These are phyloP conservation scores for Triops longicaudatus DNA, from an alignment of 1,140 invertebrate genomes.

Conservation along the genomic window DNA sequence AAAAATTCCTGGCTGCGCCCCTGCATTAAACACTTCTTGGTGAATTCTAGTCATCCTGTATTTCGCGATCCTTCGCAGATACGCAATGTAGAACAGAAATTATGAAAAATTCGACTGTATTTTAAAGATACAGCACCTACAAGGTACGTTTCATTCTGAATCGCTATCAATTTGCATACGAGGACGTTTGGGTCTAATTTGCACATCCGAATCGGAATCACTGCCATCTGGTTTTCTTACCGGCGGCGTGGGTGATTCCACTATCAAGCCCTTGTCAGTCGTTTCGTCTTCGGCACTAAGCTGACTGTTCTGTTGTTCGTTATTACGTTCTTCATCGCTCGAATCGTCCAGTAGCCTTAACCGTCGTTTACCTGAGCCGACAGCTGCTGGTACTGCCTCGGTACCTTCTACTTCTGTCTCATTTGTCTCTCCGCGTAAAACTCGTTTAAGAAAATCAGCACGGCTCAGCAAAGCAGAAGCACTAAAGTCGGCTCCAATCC, in stretches of 20 bases:
- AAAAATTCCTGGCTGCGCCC: too few relatives aligned
- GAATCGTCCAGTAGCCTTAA: not conserved
- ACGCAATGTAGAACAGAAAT: not conserved
- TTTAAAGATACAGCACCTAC: not conserved
- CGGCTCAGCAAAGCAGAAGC: slow-evolving; percentile 14
- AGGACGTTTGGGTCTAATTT: not conserved
- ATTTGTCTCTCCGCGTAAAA: not conserved
- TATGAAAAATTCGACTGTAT: not conserved
- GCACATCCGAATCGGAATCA: not conserved
- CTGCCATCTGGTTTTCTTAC: not conserved
- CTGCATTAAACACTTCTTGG: too few relatives aligned
- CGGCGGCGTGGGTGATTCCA: not conserved
- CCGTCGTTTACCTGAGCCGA: not conserved
- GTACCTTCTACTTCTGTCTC: not conserved
- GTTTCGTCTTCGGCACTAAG: not conserved
- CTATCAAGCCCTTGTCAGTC: not conserved
- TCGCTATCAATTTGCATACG: slow-evolving; percentile 8
- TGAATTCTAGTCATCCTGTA: too few relatives aligned
- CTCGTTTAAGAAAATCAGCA: slow-evolving; percentile 18
- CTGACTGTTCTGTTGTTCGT: slow-evolving; percentile 2
- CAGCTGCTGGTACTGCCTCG: not conserved
- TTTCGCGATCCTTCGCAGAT: too few relatives aligned
- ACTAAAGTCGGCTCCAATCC: not conserved
- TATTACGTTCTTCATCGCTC: not conserved
- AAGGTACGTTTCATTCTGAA: not conserved